Conservation (phyloP, 2,888 invertebrate genomes). For the Allolobophora icterica region DNA sequence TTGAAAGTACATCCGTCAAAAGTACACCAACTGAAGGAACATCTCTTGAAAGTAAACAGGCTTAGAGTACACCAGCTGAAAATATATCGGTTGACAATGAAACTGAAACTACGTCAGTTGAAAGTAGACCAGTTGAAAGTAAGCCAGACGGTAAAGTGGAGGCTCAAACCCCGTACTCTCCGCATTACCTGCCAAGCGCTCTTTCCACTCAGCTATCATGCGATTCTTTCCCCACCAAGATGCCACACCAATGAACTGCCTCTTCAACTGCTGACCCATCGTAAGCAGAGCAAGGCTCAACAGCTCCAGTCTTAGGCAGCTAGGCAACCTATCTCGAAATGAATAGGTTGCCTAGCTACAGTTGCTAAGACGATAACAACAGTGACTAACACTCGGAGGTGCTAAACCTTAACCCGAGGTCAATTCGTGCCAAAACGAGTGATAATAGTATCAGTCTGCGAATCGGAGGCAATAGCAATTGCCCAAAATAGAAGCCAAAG, state of each 20-base stretch:
- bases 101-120: not conserved
- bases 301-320: not conserved
- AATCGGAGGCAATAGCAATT: not conserved
- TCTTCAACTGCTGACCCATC: conserved; percentile 2
- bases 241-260: not conserved
- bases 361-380: not conserved
- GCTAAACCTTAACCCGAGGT: not conserved
- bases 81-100: not conserved
- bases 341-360: not conserved
- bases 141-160: too few relatives aligned
- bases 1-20: too few relatives aligned
- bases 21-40: not conserved
- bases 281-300: not conserved
- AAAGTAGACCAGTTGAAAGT: too few relatives aligned
- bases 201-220: too few relatives aligned
- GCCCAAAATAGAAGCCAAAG: not conserved
- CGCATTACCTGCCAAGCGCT: too few relatives aligned
- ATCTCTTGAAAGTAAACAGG: not conserved
- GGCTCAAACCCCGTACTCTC: too few relatives aligned
- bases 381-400: not conserved
- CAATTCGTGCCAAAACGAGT: not conserved
- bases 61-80: not conserved
- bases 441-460: too few relatives aligned
- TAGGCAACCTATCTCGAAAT: conserved; percentile 5
- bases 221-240: not conserved